Evolutionary conservation across 2,797 vertebrate species (phyloP), one percentile per base, ranked within the genome.

Genomic region (Silurus lanzhouensis): DNA sequence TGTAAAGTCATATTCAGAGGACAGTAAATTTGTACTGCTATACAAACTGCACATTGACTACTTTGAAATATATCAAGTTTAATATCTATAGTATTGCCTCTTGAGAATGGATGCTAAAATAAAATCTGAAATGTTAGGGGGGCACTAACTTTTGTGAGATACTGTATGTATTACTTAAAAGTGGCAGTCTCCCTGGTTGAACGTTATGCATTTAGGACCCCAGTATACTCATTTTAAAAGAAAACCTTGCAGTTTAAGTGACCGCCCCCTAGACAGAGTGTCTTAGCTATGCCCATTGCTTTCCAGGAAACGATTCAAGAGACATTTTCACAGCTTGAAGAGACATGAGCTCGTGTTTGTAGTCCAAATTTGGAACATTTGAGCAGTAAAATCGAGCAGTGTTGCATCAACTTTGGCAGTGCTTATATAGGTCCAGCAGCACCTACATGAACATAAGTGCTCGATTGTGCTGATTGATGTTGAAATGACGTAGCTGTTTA

Each of bases 281-380:
- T 68, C 57, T 55, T 71, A 63, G 74, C 68, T 58, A 22, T 44
- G 17, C 71, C n/a, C 38, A 14, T 63, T 88, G 87, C 86, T 88
- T 86, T 90, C 85, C 85, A 89, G 87, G 85, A 81, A 88, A 85
- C 12, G 64, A 63, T 81, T 58, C 70, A 77, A 68, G 44, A 78
- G 55, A 82, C 68, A 22, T 57, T 61, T 79, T 61, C 70, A 83
- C 67, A 71, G 81, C 81, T 87, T 83, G 55, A 38, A 64, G 22
- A 71, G 81, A 1, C 70, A 27, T 55, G 67, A 12, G 63, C 64
- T 67, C 57, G 6, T 61, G 76, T 22, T 64, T 63, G 4, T 61
- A 64, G 79, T 44, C 72, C 44, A 22, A 61, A 7, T 55, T 25
- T 63, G 75, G 31, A 78, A 63, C 82, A 61, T 48, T 72, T 22